Evolutionary conservation across 2,113 vertebrate genomes (phyloP).

Genomic region (Oxyruncus cristatus): DNA sequence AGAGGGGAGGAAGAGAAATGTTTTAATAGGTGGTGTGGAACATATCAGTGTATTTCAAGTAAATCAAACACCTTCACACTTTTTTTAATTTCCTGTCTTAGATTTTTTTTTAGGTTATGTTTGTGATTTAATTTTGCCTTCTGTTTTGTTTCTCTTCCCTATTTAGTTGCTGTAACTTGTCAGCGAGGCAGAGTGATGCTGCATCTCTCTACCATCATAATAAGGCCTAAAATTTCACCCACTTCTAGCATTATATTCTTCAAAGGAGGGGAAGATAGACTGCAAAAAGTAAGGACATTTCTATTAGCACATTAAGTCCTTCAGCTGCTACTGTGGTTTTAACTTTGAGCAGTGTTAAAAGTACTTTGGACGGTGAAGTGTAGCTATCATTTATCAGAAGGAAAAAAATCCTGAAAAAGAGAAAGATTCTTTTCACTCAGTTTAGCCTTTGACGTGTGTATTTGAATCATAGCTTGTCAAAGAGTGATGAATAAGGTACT

Average conservation of each 20-base stretch:
- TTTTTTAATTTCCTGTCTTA: neutral
- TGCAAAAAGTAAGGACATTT: neutral
- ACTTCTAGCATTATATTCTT: neutral
- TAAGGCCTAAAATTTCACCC: neutral
- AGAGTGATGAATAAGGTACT: neutral
- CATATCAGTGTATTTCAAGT: neutral
- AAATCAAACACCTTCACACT: neutral
- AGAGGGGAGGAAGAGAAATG: neutral
- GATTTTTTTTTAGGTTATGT: neutral
- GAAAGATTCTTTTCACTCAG: neutral
- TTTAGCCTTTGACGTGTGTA: neutral
- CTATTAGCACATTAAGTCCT: neutral
- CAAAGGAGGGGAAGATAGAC: neutral
- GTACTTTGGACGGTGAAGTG: neutral
- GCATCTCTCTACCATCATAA: neutral
- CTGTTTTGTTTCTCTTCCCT: slow-evolving; percentile 22
- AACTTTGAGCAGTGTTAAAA: neutral
- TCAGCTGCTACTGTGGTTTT: neutral
- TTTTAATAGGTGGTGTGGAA: neutral
- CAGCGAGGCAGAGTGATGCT: neutral
- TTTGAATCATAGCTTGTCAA: neutral
- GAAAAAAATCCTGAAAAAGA: neutral
- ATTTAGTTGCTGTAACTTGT: neutral
- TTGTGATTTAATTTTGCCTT: neutral
- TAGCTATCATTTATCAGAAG: neutral